Percentiles rank a stretch among this genome's conserved stretches.
These are phyloP conservation scores for Rhopalosiphum maidis DNA, from an alignment of 1,140 invertebrate species.

Conservation along the genomic window DNA sequence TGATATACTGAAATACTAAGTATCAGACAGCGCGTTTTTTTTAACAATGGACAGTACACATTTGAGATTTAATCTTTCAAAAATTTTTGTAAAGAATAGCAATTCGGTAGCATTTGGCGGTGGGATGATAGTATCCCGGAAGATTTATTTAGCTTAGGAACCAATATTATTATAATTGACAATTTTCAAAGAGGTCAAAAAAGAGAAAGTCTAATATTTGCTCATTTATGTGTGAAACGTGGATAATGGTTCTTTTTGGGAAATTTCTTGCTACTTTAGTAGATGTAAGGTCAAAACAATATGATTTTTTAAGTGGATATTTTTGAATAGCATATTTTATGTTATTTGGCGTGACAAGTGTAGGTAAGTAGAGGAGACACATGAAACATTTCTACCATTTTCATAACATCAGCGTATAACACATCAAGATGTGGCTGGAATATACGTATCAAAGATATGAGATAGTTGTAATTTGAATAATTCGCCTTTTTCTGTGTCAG, in stretches of 20 bases:
- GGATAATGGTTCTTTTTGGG: neutral
- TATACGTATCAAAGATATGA: neutral
- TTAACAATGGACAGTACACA: no score
- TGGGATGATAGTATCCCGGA: no score
- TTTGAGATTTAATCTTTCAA: no score
- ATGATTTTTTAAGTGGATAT: constrained; percentile 30
- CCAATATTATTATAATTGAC: neutral
- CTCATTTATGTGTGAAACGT: neutral
- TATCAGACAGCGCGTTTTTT: no score
- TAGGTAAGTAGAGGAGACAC: neutral
- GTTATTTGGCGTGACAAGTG: neutral
- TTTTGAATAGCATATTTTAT: neutral
- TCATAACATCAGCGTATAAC: neutral
- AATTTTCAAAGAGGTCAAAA: neutral
- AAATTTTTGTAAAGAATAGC: no score
- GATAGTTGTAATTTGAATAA: neutral
- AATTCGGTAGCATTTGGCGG: no score
- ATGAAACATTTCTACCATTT: neutral
- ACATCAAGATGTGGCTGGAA: neutral
- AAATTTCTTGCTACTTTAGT: neutral
- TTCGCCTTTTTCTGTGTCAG: neutral
- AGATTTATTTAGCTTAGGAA: neutral
- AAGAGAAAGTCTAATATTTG: neutral
- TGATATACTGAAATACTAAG: no score
- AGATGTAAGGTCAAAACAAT: neutral